A percentile compares a stretch with the other conserved stretches of the same genome.
Conservation (phyloP, 2,888 invertebrate genomes). For the Plebejus anna region DNA sequence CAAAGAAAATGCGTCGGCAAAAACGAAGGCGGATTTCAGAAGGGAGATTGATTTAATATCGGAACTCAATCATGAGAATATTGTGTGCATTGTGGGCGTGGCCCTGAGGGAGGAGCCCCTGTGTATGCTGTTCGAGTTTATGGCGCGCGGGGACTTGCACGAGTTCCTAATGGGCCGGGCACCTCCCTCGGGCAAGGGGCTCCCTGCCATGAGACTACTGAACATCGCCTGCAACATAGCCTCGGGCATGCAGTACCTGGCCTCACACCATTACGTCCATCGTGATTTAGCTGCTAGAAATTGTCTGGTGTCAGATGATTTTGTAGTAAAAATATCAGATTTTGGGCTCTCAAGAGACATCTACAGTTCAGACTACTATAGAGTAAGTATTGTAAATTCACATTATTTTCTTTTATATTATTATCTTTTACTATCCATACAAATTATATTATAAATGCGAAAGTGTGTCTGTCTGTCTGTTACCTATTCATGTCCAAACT, state of each 20-base stretch:
- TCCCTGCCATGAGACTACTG: constrained; percentile 92
- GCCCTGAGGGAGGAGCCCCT: constrained; percentile 93
- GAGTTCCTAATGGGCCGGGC: constrained; percentile 96
- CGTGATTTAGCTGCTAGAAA: constrained; percentile 97
- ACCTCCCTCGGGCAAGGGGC: constrained; percentile 88
- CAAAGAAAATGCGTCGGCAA: constrained; percentile 94
- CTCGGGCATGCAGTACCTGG: constrained; percentile 91
- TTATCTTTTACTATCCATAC: neutral
- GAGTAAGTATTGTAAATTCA: constrained; percentile 64
- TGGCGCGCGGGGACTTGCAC: constrained; percentile 98
- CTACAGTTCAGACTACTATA: constrained; percentile 95
- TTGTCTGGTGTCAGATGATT: constrained; percentile 95
- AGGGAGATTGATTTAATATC: constrained; percentile 97
- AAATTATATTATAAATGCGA: neutral
- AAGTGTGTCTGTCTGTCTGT: no score
- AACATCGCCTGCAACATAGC: constrained; percentile 94
- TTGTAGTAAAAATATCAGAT: constrained; percentile 97
- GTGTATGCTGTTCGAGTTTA: constrained; percentile 98
- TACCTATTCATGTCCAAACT: no score
- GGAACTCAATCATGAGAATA: constrained; percentile 96
- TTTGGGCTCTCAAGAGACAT: constrained; percentile 96
- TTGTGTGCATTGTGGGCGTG: constrained; percentile 96
- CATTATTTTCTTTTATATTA: neutral
- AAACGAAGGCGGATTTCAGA: constrained; percentile 94
- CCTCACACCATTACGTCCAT: constrained; percentile 97